Conservation (phyloP, 2,113 vertebrate species). For the Bubalus kerabau region DNA sequence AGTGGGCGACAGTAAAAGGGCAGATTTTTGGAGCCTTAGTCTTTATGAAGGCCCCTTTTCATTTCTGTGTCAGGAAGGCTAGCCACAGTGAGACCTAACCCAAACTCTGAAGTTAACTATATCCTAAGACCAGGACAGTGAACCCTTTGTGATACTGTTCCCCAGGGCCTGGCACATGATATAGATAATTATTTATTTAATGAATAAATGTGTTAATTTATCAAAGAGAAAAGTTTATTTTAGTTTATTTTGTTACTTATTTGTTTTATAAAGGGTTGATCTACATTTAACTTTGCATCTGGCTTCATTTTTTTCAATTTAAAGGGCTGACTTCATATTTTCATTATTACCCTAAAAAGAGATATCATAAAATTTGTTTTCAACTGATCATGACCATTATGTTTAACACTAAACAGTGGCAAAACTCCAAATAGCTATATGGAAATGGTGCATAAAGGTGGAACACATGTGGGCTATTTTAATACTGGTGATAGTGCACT, state of each 20-base stretch:
- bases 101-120: background rate
- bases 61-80: background rate
- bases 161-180: background rate
- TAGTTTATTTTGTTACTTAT: background rate
- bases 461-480: background rate
- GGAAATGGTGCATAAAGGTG: background rate
- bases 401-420: background rate
- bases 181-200: background rate
- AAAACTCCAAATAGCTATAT: background rate
- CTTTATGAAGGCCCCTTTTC: background rate
- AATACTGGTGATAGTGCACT: background rate
- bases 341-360: background rate
- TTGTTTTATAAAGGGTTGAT: background rate
- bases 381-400: background rate
- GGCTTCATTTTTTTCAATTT: background rate
- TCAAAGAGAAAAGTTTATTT: background rate
- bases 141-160: background rate
- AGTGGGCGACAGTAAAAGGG: background rate
- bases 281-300: background rate
- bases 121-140: background rate
- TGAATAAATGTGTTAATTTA: background rate
- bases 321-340: background rate
- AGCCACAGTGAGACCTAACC: background rate
- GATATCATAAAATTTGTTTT: background rate
- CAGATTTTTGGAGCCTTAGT: background rate